A percentile compares a stretch with the other conserved stretches of the same genome.
Conservation (phyloP, 2,888 invertebrate genomes). For the Gymnoscelis rufifasciata region DNA sequence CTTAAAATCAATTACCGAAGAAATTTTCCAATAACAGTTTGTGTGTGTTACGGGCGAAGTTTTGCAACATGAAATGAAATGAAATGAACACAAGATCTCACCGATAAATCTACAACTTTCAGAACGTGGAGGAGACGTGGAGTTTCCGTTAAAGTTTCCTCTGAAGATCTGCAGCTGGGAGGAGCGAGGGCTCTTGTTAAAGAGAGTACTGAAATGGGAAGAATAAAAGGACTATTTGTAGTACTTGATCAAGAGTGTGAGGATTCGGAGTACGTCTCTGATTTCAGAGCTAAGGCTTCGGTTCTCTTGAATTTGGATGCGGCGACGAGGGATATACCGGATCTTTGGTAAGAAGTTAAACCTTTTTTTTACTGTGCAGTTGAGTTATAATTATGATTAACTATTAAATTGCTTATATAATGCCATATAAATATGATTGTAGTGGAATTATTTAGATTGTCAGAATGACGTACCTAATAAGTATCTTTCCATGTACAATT, state of each 20-base stretch:
- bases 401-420: too few relatives aligned
- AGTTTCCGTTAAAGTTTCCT: constrained; percentile 39
- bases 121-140: constrained; percentile 40
- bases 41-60: background rate
- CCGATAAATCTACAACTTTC: constrained; percentile 23
- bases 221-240: constrained; percentile 47
- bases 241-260: constrained; percentile 26
- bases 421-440: too few relatives aligned
- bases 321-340: constrained; percentile 41
- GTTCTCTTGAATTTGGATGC: constrained; percentile 46
- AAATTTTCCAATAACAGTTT: background rate
- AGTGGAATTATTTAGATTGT: too few relatives aligned
- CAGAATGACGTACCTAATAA: too few relatives aligned
- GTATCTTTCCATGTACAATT: too few relatives aligned
- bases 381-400: too few relatives aligned
- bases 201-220: constrained; percentile 42
- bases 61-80: background rate
- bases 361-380: too few relatives aligned
- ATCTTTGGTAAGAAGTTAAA: constrained; percentile 40
- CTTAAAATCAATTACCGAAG: too few relatives aligned
- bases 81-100: constrained; percentile 5
- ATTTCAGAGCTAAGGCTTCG: constrained; percentile 34
- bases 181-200: constrained; percentile 40
- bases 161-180: constrained; percentile 41
- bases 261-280: constrained; percentile 20